phyloP scores from a whole-genome alignment of 37 sponge, comb jelly and placozoan species.

The Crambe crambe region DNA sequence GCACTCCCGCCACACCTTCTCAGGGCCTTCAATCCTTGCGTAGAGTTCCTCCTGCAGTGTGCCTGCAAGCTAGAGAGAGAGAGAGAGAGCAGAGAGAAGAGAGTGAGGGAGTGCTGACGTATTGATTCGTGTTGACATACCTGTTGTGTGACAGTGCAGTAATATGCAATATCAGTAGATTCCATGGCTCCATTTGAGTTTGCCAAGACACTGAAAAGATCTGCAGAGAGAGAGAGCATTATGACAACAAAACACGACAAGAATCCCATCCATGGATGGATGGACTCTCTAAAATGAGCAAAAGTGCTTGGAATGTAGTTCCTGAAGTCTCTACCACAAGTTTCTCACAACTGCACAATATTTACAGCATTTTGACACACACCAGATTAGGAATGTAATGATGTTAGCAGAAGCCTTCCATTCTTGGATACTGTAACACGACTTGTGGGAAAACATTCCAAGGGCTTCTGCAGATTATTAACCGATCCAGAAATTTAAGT shows the following conservation, averaged over 20 bases:
- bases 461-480: too few species aligned
- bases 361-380: too few species aligned
- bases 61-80: constrained; percentile 2
- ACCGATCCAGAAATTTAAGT: too few species aligned
- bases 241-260: neutral
- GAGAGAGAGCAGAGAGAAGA: neutral
- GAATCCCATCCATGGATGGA: too few species aligned
- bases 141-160: constrained; percentile 13
- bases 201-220: constrained; percentile 40
- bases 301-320: too few species aligned
- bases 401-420: too few species aligned
- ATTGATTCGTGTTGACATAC: neutral
- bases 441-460: too few species aligned
- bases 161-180: neutral
- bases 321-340: too few species aligned
- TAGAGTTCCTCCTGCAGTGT: constrained; percentile 33
- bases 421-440: too few species aligned
- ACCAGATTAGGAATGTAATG: too few species aligned
- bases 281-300: too few species aligned
- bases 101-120: neutral
- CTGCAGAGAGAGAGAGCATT: constrained; percentile 9
- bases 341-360: too few species aligned
- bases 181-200: constrained; percentile 30
- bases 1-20: constrained; percentile 31
- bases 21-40: neutral